A percentile compares a stretch with the other conserved stretches of the same genome.
Evolutionary conservation across 2,888 invertebrate species (phyloP).

Genomic region (Scaptomyza caliginosa): DNA sequence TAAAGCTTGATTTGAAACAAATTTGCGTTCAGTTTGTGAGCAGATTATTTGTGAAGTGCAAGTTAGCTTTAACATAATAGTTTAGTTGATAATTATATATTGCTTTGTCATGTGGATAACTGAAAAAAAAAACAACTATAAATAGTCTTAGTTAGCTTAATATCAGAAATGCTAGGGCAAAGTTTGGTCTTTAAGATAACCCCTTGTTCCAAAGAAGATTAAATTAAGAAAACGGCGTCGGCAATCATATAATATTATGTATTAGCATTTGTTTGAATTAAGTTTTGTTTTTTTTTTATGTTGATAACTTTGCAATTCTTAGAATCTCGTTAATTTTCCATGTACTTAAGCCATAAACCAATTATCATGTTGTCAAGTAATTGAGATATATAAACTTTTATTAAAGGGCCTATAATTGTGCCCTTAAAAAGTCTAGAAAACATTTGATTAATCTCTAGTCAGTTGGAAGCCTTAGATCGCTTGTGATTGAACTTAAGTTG

Average conservation of each 20-base stretch:
- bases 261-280: neutral
- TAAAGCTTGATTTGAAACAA: conserved; percentile 1
- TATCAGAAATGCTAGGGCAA: neutral
- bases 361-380: neutral
- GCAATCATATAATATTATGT: neutral
- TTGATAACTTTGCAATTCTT: neutral
- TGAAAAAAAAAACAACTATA: neutral
- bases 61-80: neutral
- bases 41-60: conserved; percentile 5
- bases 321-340: neutral
- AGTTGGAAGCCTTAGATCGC: neutral
- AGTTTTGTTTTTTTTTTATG: neutral
- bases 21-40: conserved; percentile 16
- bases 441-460: too few relatives aligned
- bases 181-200: neutral
- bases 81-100: neutral
- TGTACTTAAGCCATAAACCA: neutral
- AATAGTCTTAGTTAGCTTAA: neutral
- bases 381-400: neutral
- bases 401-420: too few relatives aligned
- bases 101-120: neutral
- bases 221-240: neutral
- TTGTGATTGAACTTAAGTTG: neutral
- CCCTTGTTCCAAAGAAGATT: neutral
- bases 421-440: neutral